These are phyloP conservation scores for Bryconaethiops microstoma DNA, from an alignment of 2,797 vertebrate genomes.

Conservation along the genomic window DNA sequence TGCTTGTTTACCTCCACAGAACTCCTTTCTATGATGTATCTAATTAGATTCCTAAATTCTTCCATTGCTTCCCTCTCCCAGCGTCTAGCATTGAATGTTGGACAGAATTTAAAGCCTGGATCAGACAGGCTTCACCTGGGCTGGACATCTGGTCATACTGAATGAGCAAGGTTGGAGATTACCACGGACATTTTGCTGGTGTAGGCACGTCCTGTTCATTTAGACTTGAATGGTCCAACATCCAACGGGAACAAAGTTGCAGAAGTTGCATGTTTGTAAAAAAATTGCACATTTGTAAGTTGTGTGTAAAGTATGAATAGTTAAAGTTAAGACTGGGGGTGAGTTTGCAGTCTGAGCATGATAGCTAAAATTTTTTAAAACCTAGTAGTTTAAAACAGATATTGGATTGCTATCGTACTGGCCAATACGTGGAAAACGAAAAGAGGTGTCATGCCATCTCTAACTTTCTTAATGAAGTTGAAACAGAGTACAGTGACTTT, in stretches of 20 bases:
- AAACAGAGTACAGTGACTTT: too few relatives aligned
- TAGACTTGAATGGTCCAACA: background rate
- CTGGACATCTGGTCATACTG: constrained; percentile 36
- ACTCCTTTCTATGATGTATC: constrained; percentile 10
- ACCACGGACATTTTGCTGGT: constrained; percentile 15
- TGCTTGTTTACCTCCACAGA: constrained; percentile 26
- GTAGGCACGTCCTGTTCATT: background rate
- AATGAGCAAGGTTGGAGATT: constrained; percentile 24
- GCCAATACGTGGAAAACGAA: too few relatives aligned
- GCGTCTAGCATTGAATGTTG: background rate
- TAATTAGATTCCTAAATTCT: constrained; percentile 32
- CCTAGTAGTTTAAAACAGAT: too few relatives aligned
- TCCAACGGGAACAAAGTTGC: background rate
- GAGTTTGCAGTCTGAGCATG: too few relatives aligned
- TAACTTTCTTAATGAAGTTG: too few relatives aligned
- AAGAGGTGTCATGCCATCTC: too few relatives aligned
- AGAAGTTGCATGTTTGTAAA: background rate
- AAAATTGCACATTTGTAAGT: constrained; percentile 1
- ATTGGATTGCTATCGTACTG: too few relatives aligned
- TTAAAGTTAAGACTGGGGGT: too few relatives aligned
- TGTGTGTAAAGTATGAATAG: too few relatives aligned
- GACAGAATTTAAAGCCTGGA: constrained; percentile 35
- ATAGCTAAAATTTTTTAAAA: too few relatives aligned
- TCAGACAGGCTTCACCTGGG: constrained; percentile 31
- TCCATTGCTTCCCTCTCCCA: background rate